A percentile compares a stretch with the other conserved stretches of the same genome.
Evolutionary conservation across 2,888 invertebrate genomes (phyloP).

Genomic region (Chalcosyrphus nemorum): DNA sequence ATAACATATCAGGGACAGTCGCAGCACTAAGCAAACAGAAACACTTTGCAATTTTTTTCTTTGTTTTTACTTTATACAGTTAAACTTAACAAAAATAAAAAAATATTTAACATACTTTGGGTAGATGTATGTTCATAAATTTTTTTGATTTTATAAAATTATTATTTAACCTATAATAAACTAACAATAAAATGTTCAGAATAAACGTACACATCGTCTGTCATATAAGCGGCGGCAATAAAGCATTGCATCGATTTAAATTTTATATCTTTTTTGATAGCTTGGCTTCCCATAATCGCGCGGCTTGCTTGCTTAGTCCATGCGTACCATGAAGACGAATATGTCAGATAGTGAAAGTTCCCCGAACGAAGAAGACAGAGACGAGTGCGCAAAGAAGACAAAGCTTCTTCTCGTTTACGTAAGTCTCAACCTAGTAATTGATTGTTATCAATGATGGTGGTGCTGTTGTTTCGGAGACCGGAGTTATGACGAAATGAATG

Average conservation of each 20-base stretch:
- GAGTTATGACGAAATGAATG: slow-evolving; percentile 12
- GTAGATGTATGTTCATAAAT: not conserved
- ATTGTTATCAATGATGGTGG: slow-evolving; percentile 4
- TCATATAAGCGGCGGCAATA: not conserved
- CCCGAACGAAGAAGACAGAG: not conserved
- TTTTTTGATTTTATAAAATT: not conserved
- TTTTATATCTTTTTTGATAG: not conserved
- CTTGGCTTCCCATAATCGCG: not conserved
- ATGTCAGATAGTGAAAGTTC: slow-evolving; percentile 22
- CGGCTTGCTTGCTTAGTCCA: slow-evolving; percentile 8
- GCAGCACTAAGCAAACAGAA: not conserved
- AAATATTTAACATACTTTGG: slow-evolving; percentile 9
- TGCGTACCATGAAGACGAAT: slow-evolving; percentile 4
- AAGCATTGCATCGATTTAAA: not conserved
- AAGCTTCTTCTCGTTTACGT: slow-evolving; percentile 10
- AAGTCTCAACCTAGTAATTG: slow-evolving; percentile 2
- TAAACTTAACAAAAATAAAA: not conserved
- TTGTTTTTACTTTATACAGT: not conserved
- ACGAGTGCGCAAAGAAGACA: not conserved
- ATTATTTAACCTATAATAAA: slow-evolving; percentile 28
- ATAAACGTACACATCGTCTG: slow-evolving; percentile 4
- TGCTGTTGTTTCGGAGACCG: not conserved
- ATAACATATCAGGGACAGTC: slow-evolving; percentile 16
- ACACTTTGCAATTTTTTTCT: not conserved
- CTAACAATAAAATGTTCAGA: slow-evolving; percentile 8